These are phyloP conservation scores for Brachionus plicatilis DNA, from an alignment of 1,140 invertebrate species.

Conservation along the genomic window DNA sequence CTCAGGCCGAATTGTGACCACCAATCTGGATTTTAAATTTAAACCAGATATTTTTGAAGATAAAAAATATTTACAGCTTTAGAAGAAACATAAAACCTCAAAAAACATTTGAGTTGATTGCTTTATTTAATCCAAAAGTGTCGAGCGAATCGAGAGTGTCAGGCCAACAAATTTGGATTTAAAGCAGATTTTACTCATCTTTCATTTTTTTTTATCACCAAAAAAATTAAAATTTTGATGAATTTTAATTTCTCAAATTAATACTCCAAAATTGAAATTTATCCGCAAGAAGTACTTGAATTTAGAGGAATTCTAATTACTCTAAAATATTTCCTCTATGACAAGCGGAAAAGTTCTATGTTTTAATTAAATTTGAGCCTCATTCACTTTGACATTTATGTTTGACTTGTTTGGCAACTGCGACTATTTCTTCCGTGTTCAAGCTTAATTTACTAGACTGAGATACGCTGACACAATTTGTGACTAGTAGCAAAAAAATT, in stretches of 20 bases:
- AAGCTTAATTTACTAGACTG: not conserved
- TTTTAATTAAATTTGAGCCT: not conserved
- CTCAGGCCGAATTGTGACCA: not conserved
- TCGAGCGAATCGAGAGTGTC: not conserved
- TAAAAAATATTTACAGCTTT: slow-evolving; percentile 12
- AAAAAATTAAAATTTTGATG: not conserved
- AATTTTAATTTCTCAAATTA: not conserved
- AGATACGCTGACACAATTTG: not conserved
- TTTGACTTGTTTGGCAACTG: not conserved
- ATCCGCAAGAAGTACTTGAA: not conserved
- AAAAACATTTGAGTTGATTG: not conserved
- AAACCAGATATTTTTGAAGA: not conserved
- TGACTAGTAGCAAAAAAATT: not conserved
- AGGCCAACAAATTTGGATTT: not conserved
- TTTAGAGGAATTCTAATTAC: not conserved
- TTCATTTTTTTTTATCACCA: not conserved
- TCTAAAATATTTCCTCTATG: not conserved
- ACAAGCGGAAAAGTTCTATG: not conserved
- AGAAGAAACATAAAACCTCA: not conserved
- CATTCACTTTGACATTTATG: not conserved
- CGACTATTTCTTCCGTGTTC: not conserved
- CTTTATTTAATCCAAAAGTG: not conserved
- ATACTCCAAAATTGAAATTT: not conserved
- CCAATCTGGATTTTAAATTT: not conserved
- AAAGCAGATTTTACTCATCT: not conserved